Percentiles rank a stretch among this genome's conserved stretches.
Conservation (phyloP, 2,888 invertebrate genomes). For the Apodemia mormo region DNA sequence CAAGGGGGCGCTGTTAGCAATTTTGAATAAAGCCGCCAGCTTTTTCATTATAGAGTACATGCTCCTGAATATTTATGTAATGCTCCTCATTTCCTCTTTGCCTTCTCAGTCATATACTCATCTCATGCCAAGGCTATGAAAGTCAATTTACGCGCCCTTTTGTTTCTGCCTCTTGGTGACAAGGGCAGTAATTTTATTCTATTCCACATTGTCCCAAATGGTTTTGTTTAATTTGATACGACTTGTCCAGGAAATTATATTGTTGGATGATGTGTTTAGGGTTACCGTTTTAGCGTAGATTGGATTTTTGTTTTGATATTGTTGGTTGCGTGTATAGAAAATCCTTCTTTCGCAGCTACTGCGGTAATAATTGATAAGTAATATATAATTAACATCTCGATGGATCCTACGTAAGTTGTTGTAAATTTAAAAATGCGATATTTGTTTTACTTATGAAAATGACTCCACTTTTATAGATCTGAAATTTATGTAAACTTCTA, state of each 20-base stretch:
- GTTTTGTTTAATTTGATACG: slow-evolving; percentile 10
- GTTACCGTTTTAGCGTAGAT: background rate
- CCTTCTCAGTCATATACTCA: slow-evolving; percentile 30
- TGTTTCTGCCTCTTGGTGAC: slow-evolving; percentile 31
- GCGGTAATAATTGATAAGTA: no score
- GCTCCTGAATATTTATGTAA: slow-evolving; percentile 61
- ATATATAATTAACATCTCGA: no score
- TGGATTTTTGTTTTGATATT: background rate
- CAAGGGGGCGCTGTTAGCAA: slow-evolving; percentile 40
- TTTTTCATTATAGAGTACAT: slow-evolving; percentile 61
- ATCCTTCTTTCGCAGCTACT: no score
- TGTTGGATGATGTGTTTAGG: background rate
- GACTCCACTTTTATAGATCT: no score
- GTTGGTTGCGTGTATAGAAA: no score
- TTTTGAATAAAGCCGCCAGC: slow-evolving; percentile 55
- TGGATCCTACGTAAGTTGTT: no score
- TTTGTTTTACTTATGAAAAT: no score
- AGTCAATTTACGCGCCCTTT: slow-evolving; percentile 46
- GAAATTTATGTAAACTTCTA: no score
- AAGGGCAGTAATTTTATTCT: slow-evolving; percentile 12
- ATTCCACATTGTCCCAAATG: slow-evolving; percentile 10
- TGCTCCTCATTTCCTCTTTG: slow-evolving; percentile 48
- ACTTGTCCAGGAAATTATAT: background rate
- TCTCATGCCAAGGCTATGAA: slow-evolving; percentile 40
- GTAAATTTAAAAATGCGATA: no score